Percentiles rank a stretch among this genome's conserved stretches.
Conservation (phyloP, 2,888 invertebrate genomes). For the Catocala sponsa region DNA sequence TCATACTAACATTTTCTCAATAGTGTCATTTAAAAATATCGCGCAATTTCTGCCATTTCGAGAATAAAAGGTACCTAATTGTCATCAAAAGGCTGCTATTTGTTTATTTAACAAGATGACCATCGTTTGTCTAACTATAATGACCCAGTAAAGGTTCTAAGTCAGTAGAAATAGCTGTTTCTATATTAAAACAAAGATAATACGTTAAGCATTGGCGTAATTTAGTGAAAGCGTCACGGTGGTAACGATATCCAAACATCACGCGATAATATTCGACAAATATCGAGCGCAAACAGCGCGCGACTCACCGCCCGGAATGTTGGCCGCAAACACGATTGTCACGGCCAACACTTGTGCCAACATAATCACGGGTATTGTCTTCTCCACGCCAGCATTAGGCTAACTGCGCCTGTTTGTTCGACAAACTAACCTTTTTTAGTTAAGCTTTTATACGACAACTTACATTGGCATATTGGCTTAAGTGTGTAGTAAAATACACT, state of each 20-base stretch:
- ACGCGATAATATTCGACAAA: constrained; percentile 47
- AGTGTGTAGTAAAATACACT: constrained; percentile 35
- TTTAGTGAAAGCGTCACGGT: constrained; percentile 43
- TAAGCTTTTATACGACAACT: constrained; percentile 42
- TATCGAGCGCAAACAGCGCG: constrained; percentile 24
- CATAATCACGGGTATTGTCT: constrained; percentile 66
- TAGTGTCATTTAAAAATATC: too few species aligned
- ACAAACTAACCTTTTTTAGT: constrained; percentile 45
- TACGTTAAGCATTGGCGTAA: constrained; percentile 20
- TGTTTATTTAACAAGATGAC: too few species aligned
- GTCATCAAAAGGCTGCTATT: too few species aligned
- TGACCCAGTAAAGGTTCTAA: too few species aligned
- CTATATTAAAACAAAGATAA: background rate
- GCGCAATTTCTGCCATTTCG: too few species aligned
- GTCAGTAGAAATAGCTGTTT: background rate
- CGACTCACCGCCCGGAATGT: constrained; percentile 52
- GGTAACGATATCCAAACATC: constrained; percentile 71
- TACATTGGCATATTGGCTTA: constrained; percentile 47
- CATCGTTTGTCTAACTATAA: too few species aligned
- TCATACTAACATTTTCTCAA: too few species aligned
- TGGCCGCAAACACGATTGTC: constrained; percentile 55
- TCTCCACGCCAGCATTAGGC: constrained; percentile 50
- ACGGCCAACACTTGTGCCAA: constrained; percentile 72
- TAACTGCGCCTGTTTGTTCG: constrained; percentile 53
- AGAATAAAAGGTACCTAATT: too few species aligned